Conservation (phyloP, 2,113 vertebrate genomes). For the Bettongia penicillata region DNA sequence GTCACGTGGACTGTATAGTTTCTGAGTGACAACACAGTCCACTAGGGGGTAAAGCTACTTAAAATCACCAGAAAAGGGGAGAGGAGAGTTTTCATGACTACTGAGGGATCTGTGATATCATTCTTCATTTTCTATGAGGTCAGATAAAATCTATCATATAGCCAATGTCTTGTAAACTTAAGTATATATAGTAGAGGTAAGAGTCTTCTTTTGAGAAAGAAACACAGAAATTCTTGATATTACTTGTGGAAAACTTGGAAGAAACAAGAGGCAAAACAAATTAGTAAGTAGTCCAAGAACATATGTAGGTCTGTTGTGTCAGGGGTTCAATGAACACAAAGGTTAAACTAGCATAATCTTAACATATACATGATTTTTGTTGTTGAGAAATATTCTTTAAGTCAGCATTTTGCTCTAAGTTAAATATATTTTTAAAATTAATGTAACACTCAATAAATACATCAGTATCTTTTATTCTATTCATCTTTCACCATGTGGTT, state of each 20-base stretch:
- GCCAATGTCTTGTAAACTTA: neutral
- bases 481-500: neutral
- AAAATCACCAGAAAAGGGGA: neutral
- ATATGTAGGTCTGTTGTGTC: neutral
- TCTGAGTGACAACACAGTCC: neutral
- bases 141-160: neutral
- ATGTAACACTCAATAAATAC: neutral
- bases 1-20: neutral
- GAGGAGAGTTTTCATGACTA: neutral
- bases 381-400: neutral
- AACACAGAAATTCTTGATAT: neutral
- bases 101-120: neutral
- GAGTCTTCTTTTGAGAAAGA: neutral
- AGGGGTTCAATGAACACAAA: neutral
- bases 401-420: neutral
- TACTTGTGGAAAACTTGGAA: neutral
- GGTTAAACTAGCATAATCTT: neutral
- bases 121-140: neutral
- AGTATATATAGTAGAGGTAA: neutral
- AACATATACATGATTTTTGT: neutral
- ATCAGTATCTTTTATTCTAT: neutral
- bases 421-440: neutral
- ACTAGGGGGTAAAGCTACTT: neutral
- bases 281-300: neutral
- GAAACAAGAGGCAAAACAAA: neutral